Base-by-base conservation (phyloP, 2,888 invertebrate genomes). In the Apodemia hepburni region DNA sequence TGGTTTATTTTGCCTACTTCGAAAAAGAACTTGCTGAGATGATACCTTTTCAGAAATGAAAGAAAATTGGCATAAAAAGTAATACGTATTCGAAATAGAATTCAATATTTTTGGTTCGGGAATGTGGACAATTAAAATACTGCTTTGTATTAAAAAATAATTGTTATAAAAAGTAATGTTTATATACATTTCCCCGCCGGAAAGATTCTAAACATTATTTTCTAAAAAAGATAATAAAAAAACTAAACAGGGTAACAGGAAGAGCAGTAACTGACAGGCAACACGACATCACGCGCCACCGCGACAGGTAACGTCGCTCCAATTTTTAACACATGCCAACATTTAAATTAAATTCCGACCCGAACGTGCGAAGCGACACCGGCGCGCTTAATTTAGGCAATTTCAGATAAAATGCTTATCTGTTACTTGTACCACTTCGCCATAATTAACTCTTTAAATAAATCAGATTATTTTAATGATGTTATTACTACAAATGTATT, bases 301-400 rank as follows among this genome's bases (percentile, higher is more conserved):
- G 64, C 49, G 64, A 61, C 62, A 64, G 67, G 65, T 65, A 67
- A 68, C 69, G 57, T 54, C 68, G 62, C 63, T 64, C 62, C 64
- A 60, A 65, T 59, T 51, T 54, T 54, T 54, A 49, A 18, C 60
- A 45, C 60, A 58, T 57, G 61, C 47, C 65, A 60, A 67, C 64
- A 64, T 66, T 66, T 62, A 65, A 68, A 64, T 64, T 59, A 54
- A 54, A 54, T 54, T 54, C 54, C 54, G 54, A 54, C 27, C 54
- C 27, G 27, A 27, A 15, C 54, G 54, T 27, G 15, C 54, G 54
- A 15, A 69, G 66, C 69, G 64, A 65, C 69, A 70, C 72, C 70
- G 74, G 71, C 72, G 68, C 75, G 75, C 80, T 81, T 86, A 84
- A 86, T 86, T 85, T 81, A 80, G 79, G 76, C 83, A 85, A 85